These are phyloP conservation scores for Enteromius treurensis DNA, from an alignment of 2,797 vertebrate species.

Conservation along the genomic window DNA sequence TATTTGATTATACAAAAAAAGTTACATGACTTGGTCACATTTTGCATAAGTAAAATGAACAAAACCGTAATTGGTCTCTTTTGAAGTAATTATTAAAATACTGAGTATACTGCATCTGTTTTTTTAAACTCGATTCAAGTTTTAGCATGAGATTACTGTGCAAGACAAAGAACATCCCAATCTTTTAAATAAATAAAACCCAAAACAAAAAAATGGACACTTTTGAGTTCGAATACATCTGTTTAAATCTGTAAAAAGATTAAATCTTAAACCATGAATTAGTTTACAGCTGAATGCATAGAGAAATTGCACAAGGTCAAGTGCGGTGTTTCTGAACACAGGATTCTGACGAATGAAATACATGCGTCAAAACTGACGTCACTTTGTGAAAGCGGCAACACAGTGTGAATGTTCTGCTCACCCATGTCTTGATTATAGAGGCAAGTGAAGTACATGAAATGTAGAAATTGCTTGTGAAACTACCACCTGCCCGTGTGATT, in stretches of 20 bases:
- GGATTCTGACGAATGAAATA: neutral
- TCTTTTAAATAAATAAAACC: too few species aligned
- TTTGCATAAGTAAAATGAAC: too few species aligned
- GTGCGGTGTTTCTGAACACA: neutral
- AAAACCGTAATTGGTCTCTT: too few species aligned
- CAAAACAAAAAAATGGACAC: neutral
- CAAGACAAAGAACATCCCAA: neutral
- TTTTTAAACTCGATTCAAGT: too few species aligned
- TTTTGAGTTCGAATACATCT: too few species aligned
- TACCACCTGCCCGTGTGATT: slow-evolving; percentile 25
- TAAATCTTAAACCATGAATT: neutral
- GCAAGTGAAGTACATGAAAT: slow-evolving; percentile 15
- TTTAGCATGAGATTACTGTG: neutral
- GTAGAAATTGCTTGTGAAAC: slow-evolving; percentile 41
- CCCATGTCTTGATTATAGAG: slow-evolving; percentile 28
- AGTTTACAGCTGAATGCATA: neutral
- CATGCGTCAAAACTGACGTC: neutral
- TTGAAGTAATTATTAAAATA: too few species aligned
- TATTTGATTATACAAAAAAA: neutral
- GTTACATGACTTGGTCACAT: too few species aligned
- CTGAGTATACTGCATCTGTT: too few species aligned
- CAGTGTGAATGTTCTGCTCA: slow-evolving; percentile 5
- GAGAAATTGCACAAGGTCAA: neutral
- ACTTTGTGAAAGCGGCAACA: neutral
- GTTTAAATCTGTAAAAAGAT: neutral